These are phyloP conservation scores for Lacanobia oleracea DNA, from an alignment of 2,888 invertebrate genomes.

Conservation along the genomic window DNA sequence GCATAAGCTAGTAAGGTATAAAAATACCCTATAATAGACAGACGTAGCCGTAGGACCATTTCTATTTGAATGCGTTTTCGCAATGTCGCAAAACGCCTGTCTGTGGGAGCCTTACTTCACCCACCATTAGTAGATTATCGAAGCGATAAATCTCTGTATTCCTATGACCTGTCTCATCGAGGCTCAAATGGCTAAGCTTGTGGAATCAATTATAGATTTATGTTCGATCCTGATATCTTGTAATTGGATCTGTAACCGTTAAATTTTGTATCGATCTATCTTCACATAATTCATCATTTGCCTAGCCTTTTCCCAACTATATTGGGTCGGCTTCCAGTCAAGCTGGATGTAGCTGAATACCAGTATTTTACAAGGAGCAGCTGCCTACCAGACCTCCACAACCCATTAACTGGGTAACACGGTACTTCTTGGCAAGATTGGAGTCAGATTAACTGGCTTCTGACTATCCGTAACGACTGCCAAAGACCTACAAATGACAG, in stretches of 20 bases:
- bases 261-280: constrained; percentile 25
- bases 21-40: no score
- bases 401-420: no score
- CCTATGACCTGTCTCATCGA: constrained; percentile 18
- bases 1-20: no score
- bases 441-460: no score
- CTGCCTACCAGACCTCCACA: no score
- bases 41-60: neutral
- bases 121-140: constrained; percentile 26
- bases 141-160: constrained; percentile 32
- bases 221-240: constrained; percentile 36
- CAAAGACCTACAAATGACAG: no score
- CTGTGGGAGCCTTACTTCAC: neutral
- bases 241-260: constrained; percentile 38
- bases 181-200: constrained; percentile 21
- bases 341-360: no score
- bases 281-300: neutral
- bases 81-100: neutral
- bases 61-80: neutral
- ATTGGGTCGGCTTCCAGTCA: no score
- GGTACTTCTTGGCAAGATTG: no score
- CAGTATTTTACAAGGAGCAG: no score
- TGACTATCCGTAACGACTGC: no score
- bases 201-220: constrained; percentile 50
- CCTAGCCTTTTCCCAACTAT: no score